Percentiles rank a stretch among this genome's conserved stretches.
Evolutionary conservation across 2,888 invertebrate genomes (phyloP).

Genomic region (Sphaerophoria rueppellii): DNA sequence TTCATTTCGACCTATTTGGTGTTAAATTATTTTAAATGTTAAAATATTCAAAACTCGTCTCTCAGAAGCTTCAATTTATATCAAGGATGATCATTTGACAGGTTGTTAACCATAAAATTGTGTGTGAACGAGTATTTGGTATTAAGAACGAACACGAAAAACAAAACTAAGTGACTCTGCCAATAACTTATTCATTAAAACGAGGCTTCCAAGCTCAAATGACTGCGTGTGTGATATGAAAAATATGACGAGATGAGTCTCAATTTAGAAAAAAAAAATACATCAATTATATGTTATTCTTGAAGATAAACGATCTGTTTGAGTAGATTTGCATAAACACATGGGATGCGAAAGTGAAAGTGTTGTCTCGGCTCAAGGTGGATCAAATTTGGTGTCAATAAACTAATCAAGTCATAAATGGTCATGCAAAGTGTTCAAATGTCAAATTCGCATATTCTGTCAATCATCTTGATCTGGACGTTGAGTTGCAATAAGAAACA

Average conservation of each 20-base stretch:
- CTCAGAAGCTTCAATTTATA: constrained; percentile 18
- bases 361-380: constrained; percentile 1
- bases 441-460: too few relatives aligned
- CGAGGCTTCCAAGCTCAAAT: neutral
- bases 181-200: constrained; percentile 14
- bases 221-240: constrained; percentile 14
- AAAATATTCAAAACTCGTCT: constrained; percentile 26
- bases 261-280: neutral
- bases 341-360: constrained; percentile 19
- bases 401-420: neutral
- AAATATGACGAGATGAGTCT: neutral
- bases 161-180: constrained; percentile 13
- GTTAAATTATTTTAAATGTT: constrained; percentile 40
- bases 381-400: constrained; percentile 5
- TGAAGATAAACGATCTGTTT: neutral
- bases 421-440: neutral
- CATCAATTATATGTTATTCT: neutral
- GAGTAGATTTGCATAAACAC: neutral
- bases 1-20: constrained; percentile 1
- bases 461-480: too few relatives aligned
- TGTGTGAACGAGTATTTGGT: constrained; percentile 4
- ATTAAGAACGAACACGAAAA: neutral
- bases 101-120: constrained; percentile 24
- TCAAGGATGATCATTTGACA: constrained; percentile 50
- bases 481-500: too few relatives aligned